A percentile compares a stretch with the other conserved stretches of the same genome.
Conservation (phyloP, 2,113 vertebrate species). For the Perognathus longimembris region DNA sequence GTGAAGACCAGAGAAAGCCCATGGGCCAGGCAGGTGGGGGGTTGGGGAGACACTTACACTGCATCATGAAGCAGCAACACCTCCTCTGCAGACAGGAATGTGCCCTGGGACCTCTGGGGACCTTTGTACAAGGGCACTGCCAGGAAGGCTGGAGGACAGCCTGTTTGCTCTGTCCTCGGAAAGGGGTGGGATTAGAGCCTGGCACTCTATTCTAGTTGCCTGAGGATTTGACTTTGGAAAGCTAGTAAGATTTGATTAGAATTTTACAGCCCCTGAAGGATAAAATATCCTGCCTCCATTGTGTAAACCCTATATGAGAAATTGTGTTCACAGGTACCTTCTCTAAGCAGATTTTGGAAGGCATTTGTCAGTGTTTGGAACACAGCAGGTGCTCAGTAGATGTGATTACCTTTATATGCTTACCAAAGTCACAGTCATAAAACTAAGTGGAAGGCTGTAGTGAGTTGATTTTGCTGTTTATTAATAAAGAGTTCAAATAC, state of each 20-base stretch:
- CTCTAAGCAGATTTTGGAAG: background rate
- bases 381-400: background rate
- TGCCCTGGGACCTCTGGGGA: background rate
- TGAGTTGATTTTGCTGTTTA: background rate
- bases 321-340: background rate
- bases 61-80: background rate
- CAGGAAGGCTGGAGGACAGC: background rate
- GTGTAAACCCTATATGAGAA: background rate
- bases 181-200: slow-evolving; percentile 31
- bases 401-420: background rate
- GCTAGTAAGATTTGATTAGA: slow-evolving; percentile 36
- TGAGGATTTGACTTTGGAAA: slow-evolving; percentile 76
- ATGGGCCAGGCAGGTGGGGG: slow-evolving; percentile 35
- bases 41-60: background rate
- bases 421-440: background rate
- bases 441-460: background rate
- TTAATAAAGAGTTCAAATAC: background rate
- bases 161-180: slow-evolving; percentile 49
- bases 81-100: background rate
- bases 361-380: background rate
- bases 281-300: background rate
- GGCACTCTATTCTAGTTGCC: slow-evolving; percentile 70
- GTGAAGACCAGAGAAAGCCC: slow-evolving; percentile 43
- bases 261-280: background rate
- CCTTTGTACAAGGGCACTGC: background rate